phyloP scores from a whole-genome alignment of 2,797 vertebrate species.

The Antrozous pallidus region DNA sequence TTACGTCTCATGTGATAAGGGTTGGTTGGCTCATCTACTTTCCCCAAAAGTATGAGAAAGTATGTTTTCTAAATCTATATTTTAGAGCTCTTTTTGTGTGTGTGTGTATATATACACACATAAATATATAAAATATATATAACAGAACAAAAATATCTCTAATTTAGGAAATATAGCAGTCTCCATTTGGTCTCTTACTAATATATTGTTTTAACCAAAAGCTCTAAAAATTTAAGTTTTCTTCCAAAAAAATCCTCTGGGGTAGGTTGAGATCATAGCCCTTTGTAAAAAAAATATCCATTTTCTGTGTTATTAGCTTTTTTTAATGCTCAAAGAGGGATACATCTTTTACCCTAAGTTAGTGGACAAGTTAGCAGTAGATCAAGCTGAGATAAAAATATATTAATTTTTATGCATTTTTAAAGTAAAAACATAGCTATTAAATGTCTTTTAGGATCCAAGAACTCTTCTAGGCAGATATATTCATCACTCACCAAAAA shows the following conservation, averaged over 20 bases:
- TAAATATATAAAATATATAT: background rate
- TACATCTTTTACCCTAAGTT: background rate
- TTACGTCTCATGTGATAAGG: background rate
- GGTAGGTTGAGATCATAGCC: background rate
- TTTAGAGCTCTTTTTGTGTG: background rate
- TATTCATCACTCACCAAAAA: background rate
- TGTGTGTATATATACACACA: background rate
- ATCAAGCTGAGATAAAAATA: background rate
- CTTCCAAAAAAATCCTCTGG: background rate
- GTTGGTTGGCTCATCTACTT: background rate
- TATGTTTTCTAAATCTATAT: background rate
- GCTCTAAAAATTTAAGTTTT: slow-evolving; percentile 3
- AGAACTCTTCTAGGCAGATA: background rate
- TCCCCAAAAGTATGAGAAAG: background rate
- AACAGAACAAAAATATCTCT: background rate
- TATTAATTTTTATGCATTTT: background rate
- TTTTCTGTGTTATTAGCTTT: background rate
- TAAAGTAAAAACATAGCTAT: background rate
- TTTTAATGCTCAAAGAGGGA: background rate
- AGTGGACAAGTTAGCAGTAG: background rate
- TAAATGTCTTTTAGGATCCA: background rate
- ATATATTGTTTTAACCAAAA: background rate
- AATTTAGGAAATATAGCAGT: background rate
- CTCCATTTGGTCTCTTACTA: background rate
- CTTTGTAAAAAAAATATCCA: background rate